Percentiles rank a stretch among this genome's conserved stretches.
phyloP scores from a whole-genome alignment of 2,888 invertebrate genomes.

The Spodoptera littoralis region DNA sequence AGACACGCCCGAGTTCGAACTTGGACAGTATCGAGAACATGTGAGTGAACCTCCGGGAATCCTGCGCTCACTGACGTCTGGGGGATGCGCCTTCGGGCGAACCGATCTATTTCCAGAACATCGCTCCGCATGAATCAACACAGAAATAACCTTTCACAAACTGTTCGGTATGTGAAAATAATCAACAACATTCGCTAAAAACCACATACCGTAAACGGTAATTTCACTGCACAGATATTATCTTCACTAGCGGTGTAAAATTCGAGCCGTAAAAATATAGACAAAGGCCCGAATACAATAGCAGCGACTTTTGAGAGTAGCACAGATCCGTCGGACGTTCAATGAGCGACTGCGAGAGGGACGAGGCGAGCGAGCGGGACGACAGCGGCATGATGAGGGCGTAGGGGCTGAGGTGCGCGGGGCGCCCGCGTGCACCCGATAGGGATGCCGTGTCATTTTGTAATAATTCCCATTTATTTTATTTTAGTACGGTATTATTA shows the following conservation, averaged over 20 bases:
- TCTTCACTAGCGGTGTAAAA: slow-evolving; percentile 75
- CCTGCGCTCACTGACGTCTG: slow-evolving; percentile 72
- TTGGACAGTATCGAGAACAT: slow-evolving; percentile 54
- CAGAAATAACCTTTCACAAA: slow-evolving; percentile 88
- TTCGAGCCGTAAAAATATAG: slow-evolving; percentile 76
- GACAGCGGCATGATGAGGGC: slow-evolving; percentile 62
- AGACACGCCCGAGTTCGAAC: slow-evolving; percentile 80
- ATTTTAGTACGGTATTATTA: slow-evolving; percentile 8
- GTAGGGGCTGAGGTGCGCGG: slow-evolving; percentile 55
- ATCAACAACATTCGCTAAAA: slow-evolving; percentile 76
- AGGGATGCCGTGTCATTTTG: slow-evolving; percentile 64
- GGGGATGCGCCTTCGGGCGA: slow-evolving; percentile 84
- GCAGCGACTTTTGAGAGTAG: slow-evolving; percentile 69
- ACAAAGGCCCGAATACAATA: slow-evolving; percentile 82
- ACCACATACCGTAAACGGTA: slow-evolving; percentile 86
- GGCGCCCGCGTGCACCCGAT: slow-evolving; percentile 53
- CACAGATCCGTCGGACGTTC: slow-evolving; percentile 81
- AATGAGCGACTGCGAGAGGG: slow-evolving; percentile 80
- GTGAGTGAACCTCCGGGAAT: slow-evolving; percentile 72
- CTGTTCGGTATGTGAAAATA: slow-evolving; percentile 80
- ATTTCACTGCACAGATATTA: slow-evolving; percentile 83
- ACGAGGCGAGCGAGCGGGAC: slow-evolving; percentile 66
- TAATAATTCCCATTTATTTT: slow-evolving; percentile 43
- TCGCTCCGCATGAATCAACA: slow-evolving; percentile 88
- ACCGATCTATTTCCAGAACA: slow-evolving; percentile 87